Percentiles rank a stretch among this genome's conserved stretches.
Evolutionary conservation across 2,113 vertebrate species (phyloP).

Genomic region (Ceuthmochares aereus): DNA sequence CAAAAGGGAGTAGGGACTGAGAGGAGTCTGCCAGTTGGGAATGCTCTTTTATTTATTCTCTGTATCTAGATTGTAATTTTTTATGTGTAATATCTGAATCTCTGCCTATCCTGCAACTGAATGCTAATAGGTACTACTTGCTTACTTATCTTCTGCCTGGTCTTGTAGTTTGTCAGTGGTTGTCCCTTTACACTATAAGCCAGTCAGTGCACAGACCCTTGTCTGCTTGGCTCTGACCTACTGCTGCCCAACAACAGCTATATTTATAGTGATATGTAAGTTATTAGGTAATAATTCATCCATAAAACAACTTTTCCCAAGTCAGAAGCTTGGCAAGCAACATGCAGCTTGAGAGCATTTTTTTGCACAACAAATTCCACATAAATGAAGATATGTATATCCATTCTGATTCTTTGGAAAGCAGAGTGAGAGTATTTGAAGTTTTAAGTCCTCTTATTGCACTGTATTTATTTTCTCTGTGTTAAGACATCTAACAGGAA

Average conservation of each 20-base stretch:
- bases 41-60: slow-evolving; percentile 47
- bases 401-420: neutral
- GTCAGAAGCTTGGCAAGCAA: neutral
- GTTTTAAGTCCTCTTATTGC: neutral
- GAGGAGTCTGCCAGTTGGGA: neutral
- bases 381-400: neutral
- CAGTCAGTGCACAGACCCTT: neutral
- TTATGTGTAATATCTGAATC: neutral
- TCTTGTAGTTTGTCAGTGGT: neutral
- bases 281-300: slow-evolving; percentile 49
- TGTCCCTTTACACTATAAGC: neutral
- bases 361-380: neutral
- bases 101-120: neutral
- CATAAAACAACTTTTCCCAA: neutral
- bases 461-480: neutral
- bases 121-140: neutral
- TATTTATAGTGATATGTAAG: neutral
- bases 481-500: neutral
- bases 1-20: slow-evolving; percentile 24
- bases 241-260: slow-evolving; percentile 9
- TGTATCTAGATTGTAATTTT: neutral
- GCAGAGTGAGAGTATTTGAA: neutral
- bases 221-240: neutral
- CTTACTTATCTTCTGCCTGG: neutral
- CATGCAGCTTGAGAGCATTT: neutral